Evolutionary conservation across 1,140 invertebrate genomes (phyloP).

Genomic region (Drosophila bipectinata): DNA sequence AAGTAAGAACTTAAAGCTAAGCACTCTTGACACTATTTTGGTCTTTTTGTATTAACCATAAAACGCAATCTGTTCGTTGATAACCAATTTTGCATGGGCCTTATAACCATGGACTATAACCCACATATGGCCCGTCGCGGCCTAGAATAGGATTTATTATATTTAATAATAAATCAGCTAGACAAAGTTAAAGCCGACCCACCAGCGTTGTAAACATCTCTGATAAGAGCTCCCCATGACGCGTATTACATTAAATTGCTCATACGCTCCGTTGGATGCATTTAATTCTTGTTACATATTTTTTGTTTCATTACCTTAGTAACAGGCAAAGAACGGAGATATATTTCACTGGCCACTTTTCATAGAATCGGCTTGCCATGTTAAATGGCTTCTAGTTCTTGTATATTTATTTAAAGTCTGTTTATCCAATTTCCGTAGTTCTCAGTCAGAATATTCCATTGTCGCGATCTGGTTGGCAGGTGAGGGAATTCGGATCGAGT

Average conservation of each 20-base stretch:
- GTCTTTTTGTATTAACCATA: conserved; percentile 41
- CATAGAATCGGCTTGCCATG: conserved; percentile 9
- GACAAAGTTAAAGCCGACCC: neutral
- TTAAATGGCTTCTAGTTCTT: conserved; percentile 12
- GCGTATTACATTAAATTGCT: conserved; percentile 17
- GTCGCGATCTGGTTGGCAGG: conserved; percentile 18
- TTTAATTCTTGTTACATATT: neutral
- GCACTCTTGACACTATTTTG: neutral
- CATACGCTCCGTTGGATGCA: conserved; percentile 15
- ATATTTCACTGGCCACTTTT: conserved; percentile 15
- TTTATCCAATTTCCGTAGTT: conserved; percentile 23
- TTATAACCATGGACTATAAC: conserved; percentile 24
- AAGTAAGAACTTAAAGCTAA: neutral
- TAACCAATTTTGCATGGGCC: conserved; percentile 23
- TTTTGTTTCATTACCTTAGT: conserved; percentile 25
- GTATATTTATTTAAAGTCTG: conserved; percentile 29
- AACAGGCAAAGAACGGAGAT: conserved; percentile 7
- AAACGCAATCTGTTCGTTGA: conserved; percentile 40
- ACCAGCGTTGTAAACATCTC: conserved; percentile 43
- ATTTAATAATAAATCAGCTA: conserved; percentile 50
- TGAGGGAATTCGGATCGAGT: conserved; percentile 17
- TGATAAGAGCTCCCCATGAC: conserved; percentile 39
- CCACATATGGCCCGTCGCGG: conserved; percentile 40
- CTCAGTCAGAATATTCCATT: conserved; percentile 41
- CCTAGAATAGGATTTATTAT: conserved; percentile 36